Evolutionary conservation across 2,113 vertebrate genomes (phyloP), one percentile per base, ranked within the genome.

Genomic region (Centropus bengalensis): DNA sequence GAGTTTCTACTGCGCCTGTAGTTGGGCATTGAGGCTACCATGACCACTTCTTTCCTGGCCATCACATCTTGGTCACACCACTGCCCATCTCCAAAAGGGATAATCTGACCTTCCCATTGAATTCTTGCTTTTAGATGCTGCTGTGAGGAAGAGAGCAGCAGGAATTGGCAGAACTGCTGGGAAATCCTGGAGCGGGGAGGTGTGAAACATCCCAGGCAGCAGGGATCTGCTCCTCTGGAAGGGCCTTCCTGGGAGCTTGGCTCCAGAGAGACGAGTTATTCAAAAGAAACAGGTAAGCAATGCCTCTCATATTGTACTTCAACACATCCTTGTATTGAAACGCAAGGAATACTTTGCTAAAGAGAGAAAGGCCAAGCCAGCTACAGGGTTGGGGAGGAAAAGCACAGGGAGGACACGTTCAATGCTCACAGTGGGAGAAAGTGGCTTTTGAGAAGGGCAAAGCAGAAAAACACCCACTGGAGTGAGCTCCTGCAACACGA

Each of bases 21-120:
- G 82, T 18, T 0, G n/a, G 26, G 45, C 42, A 70, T 77, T 87
- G 93, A 82, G 89, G 71, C 86, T 94, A 86, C 62, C 0, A 1
- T 91, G 86, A 87, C 60, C 84, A 15, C 60, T 80, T 91, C 80
- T 86, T 95, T 66, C 52, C 75, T 96, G 91, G 69, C 62, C 51
- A 15, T 45, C 44, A 45, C 44, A 18, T 45, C 44, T 45, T 45
- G 44, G 19, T 45, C 44, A 45, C 17, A 18, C 19, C 71, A 36
- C 49, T 89, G 82, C 88, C 92, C 67, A 0, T 49, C 51, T 91
- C 68, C 56, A 47, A 42, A 42, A 81, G 68, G 80, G 71, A 82
- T 21, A 68, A 40, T 60, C 80, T 81, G 49, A 73, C 88, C 44
- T 8, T 82, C 82, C 80, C 28, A 0, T 91, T 73, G 68, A 82